Base-by-base conservation (phyloP, 2,888 invertebrate species). In the Uropetala carovei region DNA sequence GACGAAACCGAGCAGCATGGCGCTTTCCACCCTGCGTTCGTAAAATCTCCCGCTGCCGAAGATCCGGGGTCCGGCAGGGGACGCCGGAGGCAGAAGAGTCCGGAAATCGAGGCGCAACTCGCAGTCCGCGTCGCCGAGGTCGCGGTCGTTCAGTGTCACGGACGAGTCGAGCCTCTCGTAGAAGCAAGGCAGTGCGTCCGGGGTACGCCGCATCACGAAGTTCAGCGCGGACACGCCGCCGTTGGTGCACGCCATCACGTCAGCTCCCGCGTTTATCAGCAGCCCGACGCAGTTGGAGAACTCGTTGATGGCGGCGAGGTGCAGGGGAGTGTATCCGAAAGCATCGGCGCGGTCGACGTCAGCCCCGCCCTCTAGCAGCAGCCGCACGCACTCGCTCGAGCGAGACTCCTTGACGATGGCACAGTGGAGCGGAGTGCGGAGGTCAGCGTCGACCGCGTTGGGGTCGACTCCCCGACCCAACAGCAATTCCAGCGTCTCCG, bases 121-220 rank as follows among this genome's bases (percentile, higher is more conserved):
- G 94, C 98, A 98, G 94, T 98, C 98, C 0, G 98, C 97, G 94
- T 98, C 98, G 0, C 98, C 98, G 57, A 98, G 96, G 94, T 98
- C 98, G 94, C 98, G 98, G 94, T 98, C 98, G 94, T 97, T 97
- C 10, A 98, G 96, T 93, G 97, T 97, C 16, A 98, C 97, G 0
- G 98, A 97, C 68, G 97, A 96, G 94, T 98, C 98, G 84, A 98
- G 96, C 94, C 97, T 97, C 86, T 96, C 95, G 92, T 97, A 95
- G 92, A 97, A 96, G 92, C 97, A 96, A 0, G 97, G 97, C 84
- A 98, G 96, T 8, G 98, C 97, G 93, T 98, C 97, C 0, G 98
- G 98, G 0, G 98, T 98, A 93, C 98, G 96, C n/a, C 98, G 96
- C 0, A 98, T 97, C 92, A 98, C 98, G 94, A 98, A 98, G 16